Evolutionary conservation across 2,888 invertebrate species (phyloP).

Genomic region (Temnothorax unifasciatus): DNA sequence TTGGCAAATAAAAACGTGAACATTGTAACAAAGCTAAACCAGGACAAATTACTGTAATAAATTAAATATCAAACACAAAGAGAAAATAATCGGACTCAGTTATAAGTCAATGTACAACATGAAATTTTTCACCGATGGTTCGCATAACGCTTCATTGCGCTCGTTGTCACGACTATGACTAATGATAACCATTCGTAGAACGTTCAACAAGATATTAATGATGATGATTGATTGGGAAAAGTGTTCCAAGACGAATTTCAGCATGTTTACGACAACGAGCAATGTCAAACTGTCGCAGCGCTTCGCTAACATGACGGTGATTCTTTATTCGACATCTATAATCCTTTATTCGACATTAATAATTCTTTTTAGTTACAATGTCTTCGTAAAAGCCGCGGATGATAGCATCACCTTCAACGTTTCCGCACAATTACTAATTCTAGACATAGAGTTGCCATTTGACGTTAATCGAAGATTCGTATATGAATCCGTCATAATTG

Average conservation of each 20-base stretch:
- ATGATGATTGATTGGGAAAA: slow-evolving; percentile 35
- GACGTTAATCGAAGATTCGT: too few relatives aligned
- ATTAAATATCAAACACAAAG: neutral
- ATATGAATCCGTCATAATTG: too few relatives aligned
- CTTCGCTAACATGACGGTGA: neutral
- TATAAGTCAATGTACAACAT: neutral
- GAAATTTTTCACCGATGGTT: slow-evolving; percentile 2
- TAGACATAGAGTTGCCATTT: too few relatives aligned
- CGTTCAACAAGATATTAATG: neutral
- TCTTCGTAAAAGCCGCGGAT: too few relatives aligned
- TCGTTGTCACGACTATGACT: neutral
- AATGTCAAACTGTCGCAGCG: slow-evolving; percentile 15
- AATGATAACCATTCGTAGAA: slow-evolving; percentile 10
- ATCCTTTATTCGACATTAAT: neutral
- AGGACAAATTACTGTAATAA: neutral
- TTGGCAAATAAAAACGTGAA: neutral
- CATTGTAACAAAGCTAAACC: neutral
- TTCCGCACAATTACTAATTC: too few relatives aligned
- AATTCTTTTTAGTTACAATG: neutral
- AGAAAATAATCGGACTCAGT: neutral
- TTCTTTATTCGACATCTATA: slow-evolving; percentile 1
- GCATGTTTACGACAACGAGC: neutral
- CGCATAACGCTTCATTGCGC: neutral
- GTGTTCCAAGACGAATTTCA: neutral
- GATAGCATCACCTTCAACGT: too few relatives aligned